Evolutionary conservation across 1,140 invertebrate species (phyloP).

Genomic region (Drosophila ananassae): DNA sequence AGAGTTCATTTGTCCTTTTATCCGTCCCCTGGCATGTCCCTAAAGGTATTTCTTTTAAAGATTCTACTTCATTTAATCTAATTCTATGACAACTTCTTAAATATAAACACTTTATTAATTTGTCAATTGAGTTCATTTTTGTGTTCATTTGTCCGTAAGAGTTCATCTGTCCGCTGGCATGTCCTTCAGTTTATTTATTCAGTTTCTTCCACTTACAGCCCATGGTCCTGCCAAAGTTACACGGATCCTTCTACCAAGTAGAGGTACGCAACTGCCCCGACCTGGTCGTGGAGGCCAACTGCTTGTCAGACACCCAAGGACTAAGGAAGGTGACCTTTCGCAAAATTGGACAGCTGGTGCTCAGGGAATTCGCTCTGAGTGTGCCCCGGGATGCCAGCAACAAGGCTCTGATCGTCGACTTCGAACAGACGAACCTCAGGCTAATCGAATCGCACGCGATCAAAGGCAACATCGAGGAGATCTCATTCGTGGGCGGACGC

Average conservation of each 20-base stretch:
- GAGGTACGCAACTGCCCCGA: constrained; percentile 73
- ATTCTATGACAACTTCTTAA: too few relatives aligned
- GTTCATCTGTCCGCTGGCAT: neutral
- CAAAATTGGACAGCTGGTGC: constrained; percentile 84
- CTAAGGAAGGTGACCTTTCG: constrained; percentile 85
- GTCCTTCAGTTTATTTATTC: too few relatives aligned
- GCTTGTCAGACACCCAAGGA: constrained; percentile 84
- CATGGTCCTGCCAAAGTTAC: constrained; percentile 61
- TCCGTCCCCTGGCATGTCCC: too few relatives aligned
- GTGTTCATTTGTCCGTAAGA: neutral
- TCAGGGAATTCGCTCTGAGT: constrained; percentile 77
- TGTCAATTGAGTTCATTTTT: neutral
- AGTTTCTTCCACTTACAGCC: constrained; percentile 38
- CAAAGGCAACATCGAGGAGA: constrained; percentile 88
- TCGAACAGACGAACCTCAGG: constrained; percentile 84
- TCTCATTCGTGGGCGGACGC: constrained; percentile 86
- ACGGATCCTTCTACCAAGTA: constrained; percentile 63
- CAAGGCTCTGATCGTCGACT: constrained; percentile 75
- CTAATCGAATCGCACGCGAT: constrained; percentile 88
- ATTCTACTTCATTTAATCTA: too few relatives aligned
- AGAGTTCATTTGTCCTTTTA: neutral
- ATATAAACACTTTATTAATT: too few relatives aligned
- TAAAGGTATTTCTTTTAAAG: too few relatives aligned
- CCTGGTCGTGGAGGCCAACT: constrained; percentile 59
- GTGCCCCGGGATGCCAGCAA: constrained; percentile 71